Percentiles rank a stretch among this genome's conserved stretches.
Conservation (phyloP, 2,888 invertebrate genomes). For the Drosophila meridionalis region DNA sequence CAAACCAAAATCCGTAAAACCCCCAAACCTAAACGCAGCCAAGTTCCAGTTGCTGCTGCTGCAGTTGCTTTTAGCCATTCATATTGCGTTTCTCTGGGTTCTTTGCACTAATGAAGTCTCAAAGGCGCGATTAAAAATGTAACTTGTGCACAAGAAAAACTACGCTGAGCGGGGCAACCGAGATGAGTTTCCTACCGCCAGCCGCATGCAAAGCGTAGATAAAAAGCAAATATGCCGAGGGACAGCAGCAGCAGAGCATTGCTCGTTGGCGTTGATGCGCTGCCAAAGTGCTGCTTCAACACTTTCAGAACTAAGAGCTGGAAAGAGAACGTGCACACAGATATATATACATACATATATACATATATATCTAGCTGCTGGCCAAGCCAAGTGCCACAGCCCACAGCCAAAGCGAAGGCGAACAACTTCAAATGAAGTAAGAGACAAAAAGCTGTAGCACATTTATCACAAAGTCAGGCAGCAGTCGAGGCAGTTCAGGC, state of each 20-base stretch:
- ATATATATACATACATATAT: not conserved
- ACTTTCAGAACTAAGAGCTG: slow-evolving; percentile 63
- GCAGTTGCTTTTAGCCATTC: slow-evolving; percentile 57
- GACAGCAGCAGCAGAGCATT: slow-evolving; percentile 38
- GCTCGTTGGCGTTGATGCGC: slow-evolving; percentile 74
- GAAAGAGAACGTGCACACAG: not conserved
- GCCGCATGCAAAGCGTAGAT: slow-evolving; percentile 71
- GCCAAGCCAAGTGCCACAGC: slow-evolving; percentile 24
- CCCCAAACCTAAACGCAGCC: slow-evolving; percentile 21
- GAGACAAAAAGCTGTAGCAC: slow-evolving; percentile 79
- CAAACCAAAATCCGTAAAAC: slow-evolving; percentile 23
- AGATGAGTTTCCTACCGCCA: slow-evolving; percentile 39
- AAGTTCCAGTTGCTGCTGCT: slow-evolving; percentile 11
- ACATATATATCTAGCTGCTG: slow-evolving; percentile 2
- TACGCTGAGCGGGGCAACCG: slow-evolving; percentile 51
- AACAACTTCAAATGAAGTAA: slow-evolving; percentile 76
- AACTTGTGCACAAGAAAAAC: slow-evolving; percentile 74
- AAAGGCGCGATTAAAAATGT: slow-evolving; percentile 80
- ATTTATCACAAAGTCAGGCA: slow-evolving; percentile 78
- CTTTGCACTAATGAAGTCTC: slow-evolving; percentile 77
- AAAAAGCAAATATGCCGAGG: slow-evolving; percentile 72
- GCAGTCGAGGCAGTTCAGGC: slow-evolving; percentile 42
- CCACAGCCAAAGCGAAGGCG: slow-evolving; percentile 6
- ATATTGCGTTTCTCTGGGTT: slow-evolving; percentile 53
- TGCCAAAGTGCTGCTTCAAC: slow-evolving; percentile 81